A percentile compares a stretch with the other conserved stretches of the same genome.
Conservation (phyloP, 2,797 vertebrate genomes). For the Chloroceryle amazona region DNA sequence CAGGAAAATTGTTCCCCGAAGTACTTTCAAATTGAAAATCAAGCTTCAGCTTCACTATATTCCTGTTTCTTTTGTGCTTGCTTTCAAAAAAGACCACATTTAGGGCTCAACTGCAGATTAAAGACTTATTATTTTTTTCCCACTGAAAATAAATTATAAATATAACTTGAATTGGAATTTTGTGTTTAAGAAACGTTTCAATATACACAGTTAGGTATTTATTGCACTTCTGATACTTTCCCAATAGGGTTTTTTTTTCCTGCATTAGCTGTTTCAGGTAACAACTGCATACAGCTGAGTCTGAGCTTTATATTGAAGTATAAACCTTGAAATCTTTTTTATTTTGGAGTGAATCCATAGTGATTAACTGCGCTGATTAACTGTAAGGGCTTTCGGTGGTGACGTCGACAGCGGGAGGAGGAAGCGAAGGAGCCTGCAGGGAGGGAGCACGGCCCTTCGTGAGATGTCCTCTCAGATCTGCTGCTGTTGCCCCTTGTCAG, state of each 20-base stretch:
- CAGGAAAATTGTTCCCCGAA: slow-evolving; percentile 8
- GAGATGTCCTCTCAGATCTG: rapidly evolving
- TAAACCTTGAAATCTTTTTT: neutral
- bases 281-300: rapidly evolving
- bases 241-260: neutral
- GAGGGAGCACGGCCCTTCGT: rapidly evolving
- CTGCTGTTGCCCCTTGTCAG: neutral
- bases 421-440: neutral
- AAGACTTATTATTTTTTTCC: neutral
- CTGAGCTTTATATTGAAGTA: neutral
- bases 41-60: neutral
- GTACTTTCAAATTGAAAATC: neutral
- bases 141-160: neutral
- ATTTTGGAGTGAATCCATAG: rapidly evolving
- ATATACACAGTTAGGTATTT: rapidly evolving
- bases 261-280: neutral
- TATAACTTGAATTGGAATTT: neutral
- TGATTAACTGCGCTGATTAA: rapidly evolving
- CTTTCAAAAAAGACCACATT: neutral
- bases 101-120: neutral
- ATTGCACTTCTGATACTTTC: neutral
- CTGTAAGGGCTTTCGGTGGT: rapidly evolving
- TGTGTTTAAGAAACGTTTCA: neutral
- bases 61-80: neutral
- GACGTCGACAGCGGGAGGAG: rapidly evolving